These are phyloP conservation scores for Elachura formosa DNA, from an alignment of 2,113 vertebrate genomes.

Conservation along the genomic window DNA sequence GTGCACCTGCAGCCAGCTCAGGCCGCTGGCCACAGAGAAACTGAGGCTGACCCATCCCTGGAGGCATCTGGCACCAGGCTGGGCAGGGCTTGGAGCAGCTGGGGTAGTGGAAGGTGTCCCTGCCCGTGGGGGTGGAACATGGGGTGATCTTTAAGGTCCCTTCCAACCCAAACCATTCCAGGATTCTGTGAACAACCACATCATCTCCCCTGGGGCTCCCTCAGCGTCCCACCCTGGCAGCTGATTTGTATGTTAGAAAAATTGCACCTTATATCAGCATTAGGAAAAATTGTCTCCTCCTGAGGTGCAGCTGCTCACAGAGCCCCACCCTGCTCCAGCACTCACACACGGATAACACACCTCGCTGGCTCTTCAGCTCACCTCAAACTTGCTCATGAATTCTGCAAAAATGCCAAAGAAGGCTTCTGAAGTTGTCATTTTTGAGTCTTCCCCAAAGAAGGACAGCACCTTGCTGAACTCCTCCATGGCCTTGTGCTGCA, in stretches of 20 bases:
- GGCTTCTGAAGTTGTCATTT: constrained; percentile 85
- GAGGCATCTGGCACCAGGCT: rapidly evolving
- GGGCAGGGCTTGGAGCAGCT: not conserved
- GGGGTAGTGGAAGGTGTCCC: not conserved
- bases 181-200: no score
- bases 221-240: not conserved
- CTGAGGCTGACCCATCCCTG: not conserved
- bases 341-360: rapidly evolving
- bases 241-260: not conserved
- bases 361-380: constrained; percentile 45
- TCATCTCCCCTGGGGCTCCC: not conserved
- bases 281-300: not conserved
- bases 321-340: rapidly evolving
- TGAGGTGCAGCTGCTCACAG: not conserved
- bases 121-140: not conserved
- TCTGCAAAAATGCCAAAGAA: constrained; percentile 97
- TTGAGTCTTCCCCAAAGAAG: constrained; percentile 93
- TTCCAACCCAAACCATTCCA: not conserved
- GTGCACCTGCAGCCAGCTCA: not conserved
- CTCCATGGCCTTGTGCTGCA: constrained; percentile 88
- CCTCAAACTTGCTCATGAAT: constrained; percentile 97
- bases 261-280: not conserved
- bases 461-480: constrained; percentile 88
- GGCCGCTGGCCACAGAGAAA: not conserved
- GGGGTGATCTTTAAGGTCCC: not conserved